Conservation (phyloP, 2,888 invertebrate genomes). For the Rhingia rostrata region DNA sequence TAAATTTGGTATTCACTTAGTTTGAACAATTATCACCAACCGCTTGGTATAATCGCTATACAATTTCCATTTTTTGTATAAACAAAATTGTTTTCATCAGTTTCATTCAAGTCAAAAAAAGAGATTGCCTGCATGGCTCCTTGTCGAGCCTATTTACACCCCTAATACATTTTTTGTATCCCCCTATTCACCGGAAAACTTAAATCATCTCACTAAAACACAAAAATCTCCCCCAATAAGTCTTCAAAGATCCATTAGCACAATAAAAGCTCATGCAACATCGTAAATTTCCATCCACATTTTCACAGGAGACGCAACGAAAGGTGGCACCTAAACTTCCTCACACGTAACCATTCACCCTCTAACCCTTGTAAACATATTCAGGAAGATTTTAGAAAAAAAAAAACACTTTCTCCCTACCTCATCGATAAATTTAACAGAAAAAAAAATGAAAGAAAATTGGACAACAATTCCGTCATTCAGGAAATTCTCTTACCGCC, state of each 20-base stretch:
- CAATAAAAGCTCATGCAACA: slow-evolving; percentile 61
- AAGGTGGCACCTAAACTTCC: background rate
- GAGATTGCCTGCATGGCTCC: no score
- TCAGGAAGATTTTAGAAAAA: slow-evolving; percentile 18
- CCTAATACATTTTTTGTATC: no score
- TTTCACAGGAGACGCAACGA: background rate
- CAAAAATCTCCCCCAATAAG: no score
- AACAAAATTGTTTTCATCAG: no score
- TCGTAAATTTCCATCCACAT: slow-evolving; percentile 41
- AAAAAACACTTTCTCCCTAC: slow-evolving; percentile 40
- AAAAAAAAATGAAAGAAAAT: background rate
- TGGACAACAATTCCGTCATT: slow-evolving; percentile 23
- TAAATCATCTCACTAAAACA: no score
- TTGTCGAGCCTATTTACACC: no score
- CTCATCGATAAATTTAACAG: slow-evolving; percentile 54
- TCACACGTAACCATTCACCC: slow-evolving; percentile 28
- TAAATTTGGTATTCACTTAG: no score
- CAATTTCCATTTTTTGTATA: no score
- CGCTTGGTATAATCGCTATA: no score
- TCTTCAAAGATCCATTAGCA: background rate
- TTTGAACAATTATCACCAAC: no score
- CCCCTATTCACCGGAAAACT: no score
- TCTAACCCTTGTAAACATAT: background rate
- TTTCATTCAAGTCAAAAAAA: no score
- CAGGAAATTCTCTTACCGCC: slow-evolving; percentile 64